A percentile compares a stretch with the other conserved stretches of the same genome.
Evolutionary conservation across 2,797 vertebrate genomes (phyloP).

Genomic region (Vireo griseus): DNA sequence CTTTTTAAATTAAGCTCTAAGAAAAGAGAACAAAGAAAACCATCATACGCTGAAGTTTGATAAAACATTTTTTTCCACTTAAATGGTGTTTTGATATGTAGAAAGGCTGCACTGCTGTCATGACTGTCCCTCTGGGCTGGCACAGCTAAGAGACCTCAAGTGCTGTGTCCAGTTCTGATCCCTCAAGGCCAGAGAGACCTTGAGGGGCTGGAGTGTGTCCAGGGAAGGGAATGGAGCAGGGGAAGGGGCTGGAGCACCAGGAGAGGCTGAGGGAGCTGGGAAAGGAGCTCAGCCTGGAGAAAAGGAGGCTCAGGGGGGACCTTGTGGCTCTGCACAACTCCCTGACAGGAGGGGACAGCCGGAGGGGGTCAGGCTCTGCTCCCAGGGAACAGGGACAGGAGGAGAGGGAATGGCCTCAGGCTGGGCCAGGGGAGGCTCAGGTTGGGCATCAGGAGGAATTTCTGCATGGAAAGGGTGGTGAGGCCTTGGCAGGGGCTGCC

Average conservation of each 20-base stretch:
- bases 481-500: not conserved
- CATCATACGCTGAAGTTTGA: not conserved
- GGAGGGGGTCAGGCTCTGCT: not conserved
- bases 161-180: not conserved
- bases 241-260: not conserved
- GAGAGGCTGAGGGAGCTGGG: no score
- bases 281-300: not conserved
- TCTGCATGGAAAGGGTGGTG: fast-evolving
- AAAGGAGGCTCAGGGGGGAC: not conserved
- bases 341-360: not conserved
- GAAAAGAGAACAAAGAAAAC: not conserved
- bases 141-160: fast-evolving
- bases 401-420: not conserved
- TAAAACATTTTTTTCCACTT: not conserved
- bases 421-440: not conserved
- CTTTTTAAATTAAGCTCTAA: not conserved
- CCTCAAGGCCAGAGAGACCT: no score
- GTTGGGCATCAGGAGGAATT: not conserved
- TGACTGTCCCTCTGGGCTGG: not conserved
- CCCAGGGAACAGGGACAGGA: not conserved
- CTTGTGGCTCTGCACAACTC: not conserved
- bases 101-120: not conserved
- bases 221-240: not conserved
- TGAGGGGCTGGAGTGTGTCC: not conserved
- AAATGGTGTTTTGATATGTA: not conserved